Percentiles rank a stretch among this genome's conserved stretches.
These are phyloP conservation scores for Eristalinus aeneus DNA, from an alignment of 2,888 invertebrate genomes.

Conservation along the genomic window DNA sequence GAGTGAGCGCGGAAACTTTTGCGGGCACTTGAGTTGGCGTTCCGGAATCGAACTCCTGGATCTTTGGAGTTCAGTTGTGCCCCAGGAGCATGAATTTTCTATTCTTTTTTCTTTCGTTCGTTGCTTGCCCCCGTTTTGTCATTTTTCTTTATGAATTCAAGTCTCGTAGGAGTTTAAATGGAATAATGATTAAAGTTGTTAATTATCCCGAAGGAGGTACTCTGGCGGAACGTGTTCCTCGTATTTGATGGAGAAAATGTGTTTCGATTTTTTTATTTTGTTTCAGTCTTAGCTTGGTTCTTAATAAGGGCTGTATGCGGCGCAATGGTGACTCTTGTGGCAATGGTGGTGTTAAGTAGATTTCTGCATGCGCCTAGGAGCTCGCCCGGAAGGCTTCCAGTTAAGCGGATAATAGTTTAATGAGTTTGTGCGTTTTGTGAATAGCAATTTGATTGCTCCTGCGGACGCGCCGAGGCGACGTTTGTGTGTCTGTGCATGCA, in stretches of 20 bases:
- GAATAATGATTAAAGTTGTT: constrained; percentile 71
- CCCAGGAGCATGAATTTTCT: constrained; percentile 38
- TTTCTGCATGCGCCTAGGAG: constrained; percentile 46
- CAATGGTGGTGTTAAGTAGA: constrained; percentile 31
- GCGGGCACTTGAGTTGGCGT: constrained; percentile 57
- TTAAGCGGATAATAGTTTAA: constrained; percentile 70
- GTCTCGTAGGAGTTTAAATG: constrained; percentile 69
- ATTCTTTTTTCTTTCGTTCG: neutral
- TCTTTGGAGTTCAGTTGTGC: constrained; percentile 28
- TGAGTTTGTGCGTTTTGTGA: constrained; percentile 66
- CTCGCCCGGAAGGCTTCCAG: constrained; percentile 59
- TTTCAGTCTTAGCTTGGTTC: constrained; percentile 4
- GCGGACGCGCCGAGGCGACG: neutral
- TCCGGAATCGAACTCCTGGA: constrained; percentile 50
- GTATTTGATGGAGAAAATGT: constrained; percentile 37
- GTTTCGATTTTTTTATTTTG: constrained; percentile 34
- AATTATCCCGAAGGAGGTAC: constrained; percentile 68
- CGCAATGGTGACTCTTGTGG: neutral
- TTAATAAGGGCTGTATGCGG: neutral
- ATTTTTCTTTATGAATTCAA: constrained; percentile 53
- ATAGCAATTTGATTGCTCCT: constrained; percentile 56
- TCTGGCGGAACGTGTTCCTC: constrained; percentile 57
- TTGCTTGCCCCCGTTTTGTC: neutral
- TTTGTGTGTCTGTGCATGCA: neutral
- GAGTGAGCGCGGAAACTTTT: constrained; percentile 51